phyloP scores from a whole-genome alignment of 2,888 invertebrate genomes.

The Chrysolina haemoptera region DNA sequence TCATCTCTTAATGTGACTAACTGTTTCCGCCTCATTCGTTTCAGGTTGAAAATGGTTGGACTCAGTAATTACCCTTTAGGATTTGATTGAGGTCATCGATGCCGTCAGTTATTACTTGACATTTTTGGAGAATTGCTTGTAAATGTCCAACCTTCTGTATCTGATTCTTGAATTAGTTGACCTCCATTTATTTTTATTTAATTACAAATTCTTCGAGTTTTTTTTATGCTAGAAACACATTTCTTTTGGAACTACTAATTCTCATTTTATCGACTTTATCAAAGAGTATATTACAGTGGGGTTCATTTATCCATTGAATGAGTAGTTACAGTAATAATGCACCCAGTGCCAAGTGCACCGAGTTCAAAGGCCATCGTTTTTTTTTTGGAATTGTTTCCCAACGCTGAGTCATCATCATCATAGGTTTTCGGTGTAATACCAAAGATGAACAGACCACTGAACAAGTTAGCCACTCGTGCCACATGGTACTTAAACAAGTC shows the following conservation, averaged over 20 bases:
- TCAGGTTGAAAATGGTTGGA: not conserved
- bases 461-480: too few relatives aligned
- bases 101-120: not conserved
- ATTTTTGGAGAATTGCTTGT: slow-evolving; percentile 8
- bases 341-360: not conserved
- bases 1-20: not conserved
- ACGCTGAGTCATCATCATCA: too few relatives aligned
- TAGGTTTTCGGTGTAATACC: too few relatives aligned
- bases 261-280: slow-evolving; percentile 5
- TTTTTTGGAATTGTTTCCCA: too few relatives aligned
- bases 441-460: too few relatives aligned
- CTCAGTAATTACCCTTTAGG: not conserved
- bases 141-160: slow-evolving; percentile 2
- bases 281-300: not conserved
- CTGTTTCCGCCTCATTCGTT: not conserved
- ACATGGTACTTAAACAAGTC: too few relatives aligned
- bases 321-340: slow-evolving; percentile 19
- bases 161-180: slow-evolving; percentile 17
- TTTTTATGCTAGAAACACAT: slow-evolving; percentile 20
- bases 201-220: slow-evolving; percentile 17
- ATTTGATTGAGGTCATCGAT: slow-evolving; percentile 7
- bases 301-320: slow-evolving; percentile 30
- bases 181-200: slow-evolving; percentile 24
- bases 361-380: too few relatives aligned
- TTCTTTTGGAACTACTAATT: slow-evolving; percentile 25